Conservation (phyloP, 37 sponge, comb jelly and placozoan genomes). For the Chondrosia reniformis region DNA sequence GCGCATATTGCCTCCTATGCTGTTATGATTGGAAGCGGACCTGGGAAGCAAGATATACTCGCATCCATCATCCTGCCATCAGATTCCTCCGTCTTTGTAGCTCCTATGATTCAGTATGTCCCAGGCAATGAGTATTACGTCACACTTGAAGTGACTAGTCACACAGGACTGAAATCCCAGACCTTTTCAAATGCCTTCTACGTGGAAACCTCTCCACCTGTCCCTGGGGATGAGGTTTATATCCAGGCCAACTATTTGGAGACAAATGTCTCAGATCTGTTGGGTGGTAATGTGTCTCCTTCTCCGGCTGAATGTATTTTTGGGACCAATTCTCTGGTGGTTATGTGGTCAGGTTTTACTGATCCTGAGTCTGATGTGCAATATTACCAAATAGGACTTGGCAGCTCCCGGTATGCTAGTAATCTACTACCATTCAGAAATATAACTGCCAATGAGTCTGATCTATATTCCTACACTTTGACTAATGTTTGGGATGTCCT, state of each 20-base stretch:
- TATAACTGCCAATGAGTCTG: conserved; percentile 6
- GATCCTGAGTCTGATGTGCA: conserved; percentile 12
- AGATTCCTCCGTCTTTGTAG: not conserved
- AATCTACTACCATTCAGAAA: conserved; percentile 29
- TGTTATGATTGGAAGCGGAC: conserved; percentile 50
- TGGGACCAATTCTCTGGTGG: conserved; percentile 27
- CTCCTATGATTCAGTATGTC: conserved; percentile 22
- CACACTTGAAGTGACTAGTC: conserved; percentile 42
- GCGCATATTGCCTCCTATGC: conserved; percentile 36
- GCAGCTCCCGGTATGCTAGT: conserved; percentile 29
- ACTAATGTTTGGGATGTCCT: conserved; percentile 2
- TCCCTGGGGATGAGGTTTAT: conserved; percentile 7
- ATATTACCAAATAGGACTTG: conserved; percentile 47
- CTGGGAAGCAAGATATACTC: conserved; percentile 33
- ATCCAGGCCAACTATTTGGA: conserved; percentile 46
- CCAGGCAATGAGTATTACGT: conserved; percentile 21
- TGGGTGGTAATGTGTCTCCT: not conserved
- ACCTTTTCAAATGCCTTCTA: conserved; percentile 14
- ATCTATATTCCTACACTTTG: not conserved
- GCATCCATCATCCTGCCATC: conserved; percentile 23
- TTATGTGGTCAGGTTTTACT: conserved; percentile 35
- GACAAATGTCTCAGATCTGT: not conserved
- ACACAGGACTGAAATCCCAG: conserved; percentile 40
- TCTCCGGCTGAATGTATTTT: conserved; percentile 40
- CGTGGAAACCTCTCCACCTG: conserved; percentile 33